phyloP scores from a whole-genome alignment of 64 coral and sea anemone genomes.

The Platygyra sinensis region DNA sequence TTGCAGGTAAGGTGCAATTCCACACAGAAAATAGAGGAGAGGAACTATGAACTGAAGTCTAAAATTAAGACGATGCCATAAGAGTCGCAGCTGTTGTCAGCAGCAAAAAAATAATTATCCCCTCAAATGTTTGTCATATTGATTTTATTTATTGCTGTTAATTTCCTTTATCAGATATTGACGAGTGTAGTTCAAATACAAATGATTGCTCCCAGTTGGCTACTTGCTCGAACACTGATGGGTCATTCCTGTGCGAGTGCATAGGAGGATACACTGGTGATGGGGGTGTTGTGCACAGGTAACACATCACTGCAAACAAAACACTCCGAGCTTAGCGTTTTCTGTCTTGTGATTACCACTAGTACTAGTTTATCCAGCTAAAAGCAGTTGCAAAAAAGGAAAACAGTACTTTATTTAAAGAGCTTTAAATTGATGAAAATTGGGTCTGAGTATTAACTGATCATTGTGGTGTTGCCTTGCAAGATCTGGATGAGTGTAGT shows the following conservation, averaged over 20 bases:
- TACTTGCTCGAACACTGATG: neutral
- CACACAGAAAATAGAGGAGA: too few species aligned
- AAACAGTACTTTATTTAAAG: too few species aligned
- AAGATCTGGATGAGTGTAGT: constrained; percentile 4
- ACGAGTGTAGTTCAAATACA: constrained; percentile 3
- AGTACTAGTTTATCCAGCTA: neutral
- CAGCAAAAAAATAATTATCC: too few species aligned
- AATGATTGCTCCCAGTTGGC: neutral
- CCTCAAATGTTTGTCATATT: too few species aligned
- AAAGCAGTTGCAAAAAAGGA: neutral
- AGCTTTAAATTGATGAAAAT: too few species aligned
- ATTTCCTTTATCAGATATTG: constrained; percentile 1
- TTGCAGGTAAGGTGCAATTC: too few species aligned
- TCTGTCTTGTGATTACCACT: too few species aligned
- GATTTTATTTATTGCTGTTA: neutral
- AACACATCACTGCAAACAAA: neutral
- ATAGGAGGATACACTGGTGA: constrained; percentile 8
- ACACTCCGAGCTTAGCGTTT: too few species aligned
- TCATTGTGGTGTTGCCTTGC: neutral
- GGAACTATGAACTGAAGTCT: too few species aligned
- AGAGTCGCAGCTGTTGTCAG: too few species aligned
- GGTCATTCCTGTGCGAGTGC: neutral
- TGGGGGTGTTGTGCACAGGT: constrained; percentile 4
- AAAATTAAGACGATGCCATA: too few species aligned
- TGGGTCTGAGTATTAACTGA: too few species aligned